Percentiles rank a stretch among this genome's conserved stretches.
Evolutionary conservation across 2,113 vertebrate genomes (phyloP).

Genomic region (Tupaia chinensis): DNA sequence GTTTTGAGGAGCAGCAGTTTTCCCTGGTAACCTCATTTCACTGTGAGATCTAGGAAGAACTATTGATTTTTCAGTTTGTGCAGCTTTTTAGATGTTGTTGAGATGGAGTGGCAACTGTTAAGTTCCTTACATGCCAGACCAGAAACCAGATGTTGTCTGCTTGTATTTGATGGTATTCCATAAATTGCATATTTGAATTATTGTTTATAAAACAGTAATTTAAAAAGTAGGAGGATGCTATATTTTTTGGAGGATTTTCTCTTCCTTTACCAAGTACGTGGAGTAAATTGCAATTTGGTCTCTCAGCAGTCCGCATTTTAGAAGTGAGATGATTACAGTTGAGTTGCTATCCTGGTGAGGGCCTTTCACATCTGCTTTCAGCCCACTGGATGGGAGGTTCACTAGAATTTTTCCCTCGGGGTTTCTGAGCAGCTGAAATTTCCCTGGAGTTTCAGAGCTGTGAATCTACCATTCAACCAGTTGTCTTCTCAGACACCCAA

Average conservation of each 20-base stretch:
- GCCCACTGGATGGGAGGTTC: fast-evolving
- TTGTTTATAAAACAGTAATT: background rate
- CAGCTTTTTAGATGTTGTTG: too few relatives aligned
- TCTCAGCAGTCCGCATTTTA: background rate
- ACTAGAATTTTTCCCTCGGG: fast-evolving
- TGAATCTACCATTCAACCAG: background rate
- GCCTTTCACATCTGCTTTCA: background rate
- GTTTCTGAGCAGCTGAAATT: background rate
- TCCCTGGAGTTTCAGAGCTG: fast-evolving
- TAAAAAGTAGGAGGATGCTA: background rate
- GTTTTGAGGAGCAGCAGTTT: background rate
- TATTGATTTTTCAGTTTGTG: background rate
- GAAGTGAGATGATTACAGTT: background rate
- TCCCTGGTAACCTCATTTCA: background rate
- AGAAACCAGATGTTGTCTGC: too few relatives aligned
- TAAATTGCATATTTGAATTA: background rate
- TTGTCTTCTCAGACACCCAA: background rate
- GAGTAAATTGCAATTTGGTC: background rate
- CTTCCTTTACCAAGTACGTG: background rate
- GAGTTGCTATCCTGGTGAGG: background rate
- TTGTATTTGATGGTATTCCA: background rate
- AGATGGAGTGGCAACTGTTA: background rate
- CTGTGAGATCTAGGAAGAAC: background rate
- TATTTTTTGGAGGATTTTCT: background rate
- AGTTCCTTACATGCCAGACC: background rate